Evolutionary conservation across 2,888 invertebrate genomes (phyloP).

Genomic region (Melanotus villosus): DNA sequence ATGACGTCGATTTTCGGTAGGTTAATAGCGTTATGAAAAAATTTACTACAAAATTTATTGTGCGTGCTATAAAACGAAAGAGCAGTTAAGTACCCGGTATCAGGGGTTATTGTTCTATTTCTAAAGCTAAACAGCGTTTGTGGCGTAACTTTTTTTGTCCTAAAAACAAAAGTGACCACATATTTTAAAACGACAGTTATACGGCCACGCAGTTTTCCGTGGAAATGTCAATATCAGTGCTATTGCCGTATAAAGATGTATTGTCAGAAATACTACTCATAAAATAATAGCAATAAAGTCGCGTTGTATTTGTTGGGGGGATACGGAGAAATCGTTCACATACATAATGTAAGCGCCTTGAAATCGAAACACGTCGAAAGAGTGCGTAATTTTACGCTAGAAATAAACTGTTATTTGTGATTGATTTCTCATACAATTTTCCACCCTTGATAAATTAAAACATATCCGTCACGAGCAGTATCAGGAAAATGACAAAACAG

Average conservation of each 20-base stretch:
- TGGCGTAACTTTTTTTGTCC: conserved; percentile 23
- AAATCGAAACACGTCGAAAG: background rate
- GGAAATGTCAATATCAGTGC: conserved; percentile 14
- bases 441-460: conserved; percentile 30
- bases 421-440: conserved; percentile 16
- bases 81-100: conserved; percentile 24
- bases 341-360: conserved; percentile 3
- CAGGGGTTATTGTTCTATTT: conserved; percentile 36
- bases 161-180: conserved; percentile 35
- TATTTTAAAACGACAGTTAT: conserved; percentile 37
- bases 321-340: background rate
- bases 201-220: conserved; percentile 16
- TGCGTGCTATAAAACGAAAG: conserved; percentile 31
- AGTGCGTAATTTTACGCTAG: background rate
- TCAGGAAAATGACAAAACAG: conserved; percentile 38
- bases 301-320: conserved; percentile 1
- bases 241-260: conserved; percentile 18
- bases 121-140: conserved; percentile 31
- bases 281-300: conserved; percentile 16
- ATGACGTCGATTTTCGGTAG: conserved; percentile 8
- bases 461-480: conserved; percentile 36
- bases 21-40: conserved; percentile 27
- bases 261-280: conserved; percentile 17
- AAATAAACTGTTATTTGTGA: conserved; percentile 4
- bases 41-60: conserved; percentile 31